Evolutionary conservation across 2,888 invertebrate genomes (phyloP).

Genomic region (Dinocampus coccinellae): DNA sequence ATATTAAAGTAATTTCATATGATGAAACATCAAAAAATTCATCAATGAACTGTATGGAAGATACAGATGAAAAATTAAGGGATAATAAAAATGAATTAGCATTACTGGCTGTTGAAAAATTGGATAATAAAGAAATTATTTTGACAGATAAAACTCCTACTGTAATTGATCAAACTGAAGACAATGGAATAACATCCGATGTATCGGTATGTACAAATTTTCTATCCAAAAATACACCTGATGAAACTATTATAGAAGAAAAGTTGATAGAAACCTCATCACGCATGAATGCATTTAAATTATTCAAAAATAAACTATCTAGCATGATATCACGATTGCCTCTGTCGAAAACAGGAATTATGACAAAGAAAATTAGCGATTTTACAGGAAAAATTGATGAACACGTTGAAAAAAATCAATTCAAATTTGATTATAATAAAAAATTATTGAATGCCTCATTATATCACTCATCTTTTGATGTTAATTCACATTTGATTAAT

Average conservation of each 20-base stretch:
- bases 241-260: slow-evolving; percentile 21
- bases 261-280: slow-evolving; percentile 13
- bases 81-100: neutral
- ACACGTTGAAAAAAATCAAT: neutral
- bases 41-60: neutral
- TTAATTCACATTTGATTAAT: neutral
- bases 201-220: slow-evolving; percentile 25
- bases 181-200: slow-evolving; percentile 22
- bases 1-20: neutral
- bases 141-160: neutral
- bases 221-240: slow-evolving; percentile 1
- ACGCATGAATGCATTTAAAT: slow-evolving; percentile 42
- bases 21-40: neutral
- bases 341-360: slow-evolving; percentile 38
- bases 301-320: slow-evolving; percentile 41
- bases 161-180: neutral
- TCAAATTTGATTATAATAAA: neutral
- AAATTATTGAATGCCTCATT: slow-evolving; percentile 36
- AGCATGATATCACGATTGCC: slow-evolving; percentile 47
- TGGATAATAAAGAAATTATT: neutral
- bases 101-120: neutral
- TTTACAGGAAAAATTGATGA: slow-evolving; percentile 17
- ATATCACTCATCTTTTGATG: slow-evolving; percentile 22
- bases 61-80: neutral
- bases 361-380: slow-evolving; percentile 34